Evolutionary conservation across 2,113 vertebrate genomes (phyloP).

Genomic region (Hemiprocne comata): DNA sequence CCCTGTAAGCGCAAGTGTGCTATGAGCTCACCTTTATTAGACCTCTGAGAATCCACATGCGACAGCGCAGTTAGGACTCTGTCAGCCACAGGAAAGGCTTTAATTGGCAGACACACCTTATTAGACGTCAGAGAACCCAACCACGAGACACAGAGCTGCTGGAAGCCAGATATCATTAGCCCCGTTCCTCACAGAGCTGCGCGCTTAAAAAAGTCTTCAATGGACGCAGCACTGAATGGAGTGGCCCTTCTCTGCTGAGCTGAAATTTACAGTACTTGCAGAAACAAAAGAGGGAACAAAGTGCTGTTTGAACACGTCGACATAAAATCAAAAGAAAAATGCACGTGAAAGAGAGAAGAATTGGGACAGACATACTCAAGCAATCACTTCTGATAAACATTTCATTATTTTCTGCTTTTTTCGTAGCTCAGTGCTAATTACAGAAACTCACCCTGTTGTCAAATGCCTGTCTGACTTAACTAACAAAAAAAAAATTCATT

Average conservation of each 20-base stretch:
- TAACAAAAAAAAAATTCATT: constrained; percentile 2
- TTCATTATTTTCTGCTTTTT: constrained; percentile 9
- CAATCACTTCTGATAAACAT: not conserved
- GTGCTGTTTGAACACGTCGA: constrained; percentile 13
- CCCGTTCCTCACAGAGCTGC: constrained; percentile 2
- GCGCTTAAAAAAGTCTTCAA: not conserved
- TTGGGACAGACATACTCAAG: not conserved
- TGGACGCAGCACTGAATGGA: not conserved
- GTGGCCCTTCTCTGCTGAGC: not conserved
- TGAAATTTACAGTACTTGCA: not conserved
- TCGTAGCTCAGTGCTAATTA: constrained; percentile 17
- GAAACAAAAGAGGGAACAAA: constrained; percentile 65
- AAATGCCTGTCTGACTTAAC: not conserved
- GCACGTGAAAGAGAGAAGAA: not conserved
- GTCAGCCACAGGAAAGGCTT: constrained; percentile 59
- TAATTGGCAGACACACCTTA: constrained; percentile 66
- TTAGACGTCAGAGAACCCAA: constrained; percentile 55
- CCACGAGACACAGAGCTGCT: constrained; percentile 45
- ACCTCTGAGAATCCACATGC: constrained; percentile 46
- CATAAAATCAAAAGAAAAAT: not conserved
- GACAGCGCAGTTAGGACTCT: not conserved
- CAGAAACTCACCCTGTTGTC: not conserved
- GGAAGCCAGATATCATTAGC: constrained; percentile 62
- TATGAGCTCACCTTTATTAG: constrained; percentile 29
- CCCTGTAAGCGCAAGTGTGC: fast-evolving